Conservation (phyloP, 2,888 invertebrate genomes). For the Phrixothrix hirtus region DNA sequence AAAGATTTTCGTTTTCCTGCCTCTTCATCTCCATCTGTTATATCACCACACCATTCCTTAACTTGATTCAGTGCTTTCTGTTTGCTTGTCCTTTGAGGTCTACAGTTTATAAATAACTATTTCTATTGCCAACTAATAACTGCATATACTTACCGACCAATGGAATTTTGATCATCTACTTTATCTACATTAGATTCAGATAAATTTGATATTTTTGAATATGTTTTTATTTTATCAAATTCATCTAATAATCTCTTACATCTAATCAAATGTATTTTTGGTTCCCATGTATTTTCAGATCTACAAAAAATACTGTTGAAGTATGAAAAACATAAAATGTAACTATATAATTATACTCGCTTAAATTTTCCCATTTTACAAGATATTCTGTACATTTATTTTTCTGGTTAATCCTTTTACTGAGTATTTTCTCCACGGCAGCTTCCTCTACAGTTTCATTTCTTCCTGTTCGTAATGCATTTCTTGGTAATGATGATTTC, state of each 20-base stretch:
- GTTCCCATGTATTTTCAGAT: conserved; percentile 79
- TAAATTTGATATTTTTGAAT: too few relatives aligned
- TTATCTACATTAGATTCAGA: too few relatives aligned
- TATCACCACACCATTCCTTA: conserved; percentile 80
- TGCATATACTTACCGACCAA: not conserved
- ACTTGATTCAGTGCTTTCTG: conserved; percentile 81
- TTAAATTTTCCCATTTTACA: conserved; percentile 83
- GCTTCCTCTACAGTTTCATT: conserved; percentile 60
- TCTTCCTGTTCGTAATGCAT: conserved; percentile 32
- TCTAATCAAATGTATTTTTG: conserved; percentile 73
- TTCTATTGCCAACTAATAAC: too few relatives aligned
- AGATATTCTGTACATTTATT: conserved; percentile 79
- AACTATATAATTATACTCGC: conserved; percentile 58
- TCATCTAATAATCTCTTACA: conserved; percentile 78
- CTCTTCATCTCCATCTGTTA: conserved; percentile 59
- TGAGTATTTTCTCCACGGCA: conserved; percentile 80
- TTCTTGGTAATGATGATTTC: conserved; percentile 12
- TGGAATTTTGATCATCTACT: too few relatives aligned
- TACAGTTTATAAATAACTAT: too few relatives aligned
- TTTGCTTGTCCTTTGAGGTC: conserved; percentile 77
- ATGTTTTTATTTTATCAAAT: conserved; percentile 78
- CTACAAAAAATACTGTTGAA: conserved; percentile 7
- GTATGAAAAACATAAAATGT: conserved; percentile 5
- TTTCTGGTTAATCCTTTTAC: conserved; percentile 79
- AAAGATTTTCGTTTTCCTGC: conserved; percentile 37